Evolutionary conservation across 2,888 invertebrate species (phyloP), one percentile per base, ranked within the genome.

Genomic region (Andricus quercusramuli): DNA sequence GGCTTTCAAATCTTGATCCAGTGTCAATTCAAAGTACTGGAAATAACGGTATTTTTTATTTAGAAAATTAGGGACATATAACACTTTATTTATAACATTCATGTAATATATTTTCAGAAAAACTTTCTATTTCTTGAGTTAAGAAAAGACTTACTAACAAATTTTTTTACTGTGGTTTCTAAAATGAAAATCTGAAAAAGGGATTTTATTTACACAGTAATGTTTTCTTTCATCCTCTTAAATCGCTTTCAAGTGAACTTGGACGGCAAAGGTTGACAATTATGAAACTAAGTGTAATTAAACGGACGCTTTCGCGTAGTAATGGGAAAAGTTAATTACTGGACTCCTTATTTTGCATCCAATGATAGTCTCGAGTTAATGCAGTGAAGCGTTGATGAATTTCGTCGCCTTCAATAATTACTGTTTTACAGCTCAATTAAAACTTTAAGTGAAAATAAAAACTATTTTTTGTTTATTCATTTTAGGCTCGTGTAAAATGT

Each of bases 311-410:
- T 56, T 70, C 51, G 29, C 51, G 11, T 56, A 70, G 70, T 70
- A 70, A 70, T 32, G 51, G 51, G 56, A 70, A 70, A 70, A 70
- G 47, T 51, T 70, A 56, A 70, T 70, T 70, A 70, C 51, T 11
- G 47, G 29, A 32, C 51, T 70, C n/a, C 20, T 70, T 70, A 70
- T 70, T 70, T 70, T 70, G 51, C 51, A 20, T 51, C 51, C 29
- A 56, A n/a, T 32, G 51, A 70, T 51, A 70, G 32, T 56, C 29
- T 11, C 11, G 29, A 51, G 70, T 70, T 70, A 56, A 70, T 70
- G 51, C 32, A 70, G 47, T 56, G 51, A 29, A 70, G 70, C 51
- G 29, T 29, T 68, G 47, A 68, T 68, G 47, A 68, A 47, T 68
- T 68, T 29, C 25, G 25, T 68, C 68, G 47, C 44, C 20, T 68